Base-by-base conservation (phyloP, 2,888 invertebrate species). In the Therioaphis trifolii region DNA sequence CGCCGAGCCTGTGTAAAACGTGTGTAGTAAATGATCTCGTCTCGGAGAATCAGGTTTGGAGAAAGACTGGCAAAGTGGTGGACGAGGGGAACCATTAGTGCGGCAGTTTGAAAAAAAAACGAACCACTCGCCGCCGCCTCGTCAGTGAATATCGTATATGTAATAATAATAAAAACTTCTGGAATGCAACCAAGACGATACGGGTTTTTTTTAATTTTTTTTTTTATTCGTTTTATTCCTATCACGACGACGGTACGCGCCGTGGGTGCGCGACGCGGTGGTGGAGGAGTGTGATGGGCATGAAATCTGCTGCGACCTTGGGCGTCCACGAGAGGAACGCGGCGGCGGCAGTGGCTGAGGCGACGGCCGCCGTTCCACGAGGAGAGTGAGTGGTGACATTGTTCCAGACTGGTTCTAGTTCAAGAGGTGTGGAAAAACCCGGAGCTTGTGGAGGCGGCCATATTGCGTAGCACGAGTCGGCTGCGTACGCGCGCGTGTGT, bases 401-500 rank as follows among this genome's bases (percentile, higher is more conserved):
- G 82, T 82, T 82, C 82, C 82, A 63, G 82, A 82, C 82, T 74
- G 82, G 82, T 82, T 82, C 72, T 82, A 49, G 61, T 80, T 49
- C 71, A 63, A 74, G 82, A 72, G 82, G 61, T 82, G 82, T 63
- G 82, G 63, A 82, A 72, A 78, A 82, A 72, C 72, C 82, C 74
- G 74, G 80, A 82, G 82, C 63, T 74, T 74, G 82, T 74, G 82
- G 82, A 82, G 82, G 82, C 82, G 82, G 82, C 82, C 82, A 82
- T 82, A 40, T 82, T 82, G 74, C 49, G 82, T 66, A 71, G 82
- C 72, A 82, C 82, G 74, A 82, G 74, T 80, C 49, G 35, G 46
- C 27, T 43, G 40, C 52, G 40, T 21, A 7, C 24, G n/a, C 3
- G 5, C 24, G 69, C 3, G 24, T 21, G 74, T 58, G 24, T 27